These are phyloP conservation scores for Pangasianodon gigas DNA, from an alignment of 2,113 vertebrate genomes.

Conservation along the genomic window DNA sequence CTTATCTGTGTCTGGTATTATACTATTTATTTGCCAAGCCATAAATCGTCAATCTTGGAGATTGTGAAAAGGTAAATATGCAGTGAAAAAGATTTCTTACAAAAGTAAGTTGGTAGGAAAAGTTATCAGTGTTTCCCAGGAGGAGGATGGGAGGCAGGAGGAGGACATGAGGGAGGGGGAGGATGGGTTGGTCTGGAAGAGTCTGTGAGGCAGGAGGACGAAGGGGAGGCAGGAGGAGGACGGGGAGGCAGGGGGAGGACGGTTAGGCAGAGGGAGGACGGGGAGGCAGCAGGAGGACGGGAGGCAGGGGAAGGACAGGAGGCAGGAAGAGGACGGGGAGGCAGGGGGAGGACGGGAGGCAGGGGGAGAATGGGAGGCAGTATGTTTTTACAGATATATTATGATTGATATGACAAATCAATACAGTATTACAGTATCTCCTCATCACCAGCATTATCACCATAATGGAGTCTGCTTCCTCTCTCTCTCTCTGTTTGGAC, in stretches of 20 bases:
- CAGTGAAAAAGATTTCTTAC: constrained; percentile 3
- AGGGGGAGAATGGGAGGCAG: neutral
- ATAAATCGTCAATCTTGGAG: neutral
- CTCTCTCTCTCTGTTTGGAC: neutral
- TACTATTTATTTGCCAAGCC: constrained; percentile 16
- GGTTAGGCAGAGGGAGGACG: no score
- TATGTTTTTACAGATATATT: neutral
- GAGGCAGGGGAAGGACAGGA: neutral
- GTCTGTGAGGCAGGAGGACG: neutral
- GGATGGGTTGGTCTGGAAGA: neutral
- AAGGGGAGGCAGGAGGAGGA: neutral
- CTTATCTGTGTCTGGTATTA: constrained; percentile 19
- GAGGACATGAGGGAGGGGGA: neutral
- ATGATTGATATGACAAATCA: neutral
- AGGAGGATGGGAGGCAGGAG: neutral
- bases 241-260: no score
- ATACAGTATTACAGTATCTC: neutral
- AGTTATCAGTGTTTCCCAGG: neutral
- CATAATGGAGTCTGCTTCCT: neutral
- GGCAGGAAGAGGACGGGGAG: neutral
- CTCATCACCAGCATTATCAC: neutral
- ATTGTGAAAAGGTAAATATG: neutral
- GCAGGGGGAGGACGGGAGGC: neutral
- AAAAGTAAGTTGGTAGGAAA: neutral
- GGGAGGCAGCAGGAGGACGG: no score